Evolutionary conservation across 2,113 vertebrate genomes (phyloP).

Genomic region (Mungos mungo): DNA sequence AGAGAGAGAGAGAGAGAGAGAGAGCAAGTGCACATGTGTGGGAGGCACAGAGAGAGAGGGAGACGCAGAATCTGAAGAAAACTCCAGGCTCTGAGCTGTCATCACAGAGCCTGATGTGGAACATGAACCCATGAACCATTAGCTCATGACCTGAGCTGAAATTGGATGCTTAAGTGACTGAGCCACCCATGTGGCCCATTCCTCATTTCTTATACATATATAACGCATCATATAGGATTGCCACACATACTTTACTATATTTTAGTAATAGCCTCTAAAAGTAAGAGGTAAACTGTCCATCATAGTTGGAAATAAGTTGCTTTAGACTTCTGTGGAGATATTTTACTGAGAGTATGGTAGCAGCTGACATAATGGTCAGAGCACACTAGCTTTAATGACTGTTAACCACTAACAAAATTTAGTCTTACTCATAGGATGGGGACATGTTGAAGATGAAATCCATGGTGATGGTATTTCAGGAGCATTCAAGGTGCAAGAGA

Average conservation of each 20-base stretch:
- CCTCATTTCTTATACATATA: neutral
- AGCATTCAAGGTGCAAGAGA: neutral
- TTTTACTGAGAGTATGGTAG: neutral
- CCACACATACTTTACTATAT: neutral
- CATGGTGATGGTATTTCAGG: neutral
- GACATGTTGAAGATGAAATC: neutral
- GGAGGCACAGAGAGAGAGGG: no score
- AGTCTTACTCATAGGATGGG: neutral
- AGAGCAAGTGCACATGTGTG: no score
- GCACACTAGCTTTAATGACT: neutral
- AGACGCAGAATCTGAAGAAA: no score
- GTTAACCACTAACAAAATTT: neutral
- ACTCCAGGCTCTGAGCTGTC: no score
- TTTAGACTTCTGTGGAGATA: neutral
- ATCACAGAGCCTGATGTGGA: no score
- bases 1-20: no score
- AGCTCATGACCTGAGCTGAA: no score
- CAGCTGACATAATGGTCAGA: neutral
- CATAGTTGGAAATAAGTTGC: neutral
- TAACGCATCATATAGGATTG: neutral
- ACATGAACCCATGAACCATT: no score
- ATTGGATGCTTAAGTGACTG: no score
- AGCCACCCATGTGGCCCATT: no score
- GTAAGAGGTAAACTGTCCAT: neutral
- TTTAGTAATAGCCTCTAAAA: neutral